These are phyloP conservation scores for Bellardia bayeri DNA, from an alignment of 2,888 invertebrate species.

Conservation along the genomic window DNA sequence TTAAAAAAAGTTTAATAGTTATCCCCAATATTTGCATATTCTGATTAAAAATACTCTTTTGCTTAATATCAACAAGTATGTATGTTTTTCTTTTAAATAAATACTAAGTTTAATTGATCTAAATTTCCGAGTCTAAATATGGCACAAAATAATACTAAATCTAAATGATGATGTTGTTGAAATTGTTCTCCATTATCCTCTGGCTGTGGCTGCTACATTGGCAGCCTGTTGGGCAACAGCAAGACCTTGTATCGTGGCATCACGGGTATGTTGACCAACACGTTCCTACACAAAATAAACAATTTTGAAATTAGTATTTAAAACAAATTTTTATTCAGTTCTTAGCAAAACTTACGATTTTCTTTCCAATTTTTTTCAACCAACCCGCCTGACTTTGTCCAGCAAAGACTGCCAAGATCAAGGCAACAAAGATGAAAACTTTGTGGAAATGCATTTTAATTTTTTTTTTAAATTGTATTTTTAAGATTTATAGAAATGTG, in stretches of 20 bases:
- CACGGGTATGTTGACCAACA: slow-evolving; percentile 76
- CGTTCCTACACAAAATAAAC: slow-evolving; percentile 66
- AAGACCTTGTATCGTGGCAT: slow-evolving; percentile 75
- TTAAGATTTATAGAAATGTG: too few relatives aligned
- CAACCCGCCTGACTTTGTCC: slow-evolving; percentile 73
- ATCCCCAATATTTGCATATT: too few relatives aligned
- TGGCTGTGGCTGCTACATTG: slow-evolving; percentile 60
- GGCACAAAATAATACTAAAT: not conserved
- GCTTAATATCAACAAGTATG: too few relatives aligned
- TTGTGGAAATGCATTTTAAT: slow-evolving; percentile 75
- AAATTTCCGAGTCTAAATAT: not conserved
- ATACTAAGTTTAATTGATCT: not conserved
- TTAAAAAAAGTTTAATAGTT: too few relatives aligned
- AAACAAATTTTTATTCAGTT: not conserved
- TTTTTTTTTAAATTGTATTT: too few relatives aligned
- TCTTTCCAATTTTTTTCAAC: slow-evolving; percentile 76
- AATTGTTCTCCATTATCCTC: not conserved
- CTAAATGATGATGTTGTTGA: not conserved
- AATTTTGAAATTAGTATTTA: too few relatives aligned
- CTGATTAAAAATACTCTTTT: too few relatives aligned
- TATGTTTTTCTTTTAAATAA: not conserved
- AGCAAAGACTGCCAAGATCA: slow-evolving; percentile 71
- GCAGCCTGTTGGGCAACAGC: slow-evolving; percentile 76
- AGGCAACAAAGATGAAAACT: slow-evolving; percentile 73
- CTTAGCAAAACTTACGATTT: slow-evolving; percentile 72